A percentile compares a stretch with the other conserved stretches of the same genome.
Conservation (phyloP, 2,797 vertebrate species). For the Labeo calbasu region DNA sequence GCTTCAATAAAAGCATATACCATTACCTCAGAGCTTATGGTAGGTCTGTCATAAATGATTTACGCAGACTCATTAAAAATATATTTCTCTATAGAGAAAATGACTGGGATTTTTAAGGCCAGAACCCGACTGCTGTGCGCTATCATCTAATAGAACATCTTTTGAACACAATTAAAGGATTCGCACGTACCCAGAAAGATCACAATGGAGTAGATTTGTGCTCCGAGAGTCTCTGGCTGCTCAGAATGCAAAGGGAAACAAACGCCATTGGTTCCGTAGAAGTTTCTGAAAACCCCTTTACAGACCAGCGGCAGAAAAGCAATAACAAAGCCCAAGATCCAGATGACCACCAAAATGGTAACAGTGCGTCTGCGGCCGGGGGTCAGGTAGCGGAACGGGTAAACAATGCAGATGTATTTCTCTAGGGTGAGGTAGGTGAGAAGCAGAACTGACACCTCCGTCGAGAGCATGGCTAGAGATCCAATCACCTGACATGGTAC, state of each 20-base stretch:
- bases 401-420: conserved; percentile 97
- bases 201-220: conserved; percentile 92
- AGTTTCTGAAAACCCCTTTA: conserved; percentile 91
- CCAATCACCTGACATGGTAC: conserved; percentile 90
- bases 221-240: conserved; percentile 87
- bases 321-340: conserved; percentile 89
- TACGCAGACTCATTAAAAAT: background rate
- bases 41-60: background rate
- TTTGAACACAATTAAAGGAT: conserved; percentile 1
- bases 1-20: background rate
- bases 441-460: conserved; percentile 95
- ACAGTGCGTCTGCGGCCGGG: conserved; percentile 89
- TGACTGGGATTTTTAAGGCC: background rate
- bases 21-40: conserved; percentile 7
- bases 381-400: conserved; percentile 92
- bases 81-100: conserved; percentile 11
- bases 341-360: conserved; percentile 87
- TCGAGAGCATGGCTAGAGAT: conserved; percentile 94
- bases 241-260: conserved; percentile 97
- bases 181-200: conserved; percentile 89
- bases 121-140: background rate
- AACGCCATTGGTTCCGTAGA: conserved; percentile 95
- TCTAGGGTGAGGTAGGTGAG: conserved; percentile 96
- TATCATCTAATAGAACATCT: background rate
- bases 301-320: conserved; percentile 89